Evolutionary conservation across 2,113 vertebrate species (phyloP), one percentile per base, ranked within the genome.

Genomic region (Carassius gibelio): DNA sequence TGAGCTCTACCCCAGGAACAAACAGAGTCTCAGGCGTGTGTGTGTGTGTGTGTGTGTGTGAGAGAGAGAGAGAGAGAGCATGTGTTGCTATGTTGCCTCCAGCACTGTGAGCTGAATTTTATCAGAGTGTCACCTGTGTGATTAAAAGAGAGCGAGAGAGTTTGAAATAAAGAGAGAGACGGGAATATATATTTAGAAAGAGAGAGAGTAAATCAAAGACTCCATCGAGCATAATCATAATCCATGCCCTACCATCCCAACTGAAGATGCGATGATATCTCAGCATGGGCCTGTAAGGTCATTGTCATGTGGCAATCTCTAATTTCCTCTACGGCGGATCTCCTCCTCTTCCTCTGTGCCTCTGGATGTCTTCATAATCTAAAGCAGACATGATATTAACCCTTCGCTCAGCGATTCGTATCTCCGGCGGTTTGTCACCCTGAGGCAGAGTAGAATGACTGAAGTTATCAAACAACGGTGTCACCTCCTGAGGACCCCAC

Each of bases 341-440:
- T 42, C 13, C 11, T 84, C 61, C 10, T 80, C 55, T 80, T n/a
- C 19, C 62, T 78, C 55, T 26, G 66, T 50, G 83, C 75, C 82
- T 50, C 66, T 84, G 81, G 86, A 84, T 75, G 85, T 85, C 89
- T 87, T 87, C 30, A 86, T 87, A 82, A 88, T 87, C 88, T 85
- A 48, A 72, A 81, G 72, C 82, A 89, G 85, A 75, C 85, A 77
- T 81, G 55, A 76, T 86, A 90, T 91, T 89, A 89, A 84, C 82
- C 88, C 75, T 13, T 26, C 15, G 81, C 80, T 8, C 75, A 83
- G 59, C 8, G 86, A 90, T 90, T 86, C 5, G 30, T 81, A 89
- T 90, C 90, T 89, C 88, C 76, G 87, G 89, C 8, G 88, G 81
- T 87, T 91, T 90, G 85, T 90, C 80, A 84, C 89, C 90, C 89